A percentile compares a stretch with the other conserved stretches of the same genome.
Conservation (phyloP, 2,888 invertebrate genomes). For the Andrena bucephala region DNA sequence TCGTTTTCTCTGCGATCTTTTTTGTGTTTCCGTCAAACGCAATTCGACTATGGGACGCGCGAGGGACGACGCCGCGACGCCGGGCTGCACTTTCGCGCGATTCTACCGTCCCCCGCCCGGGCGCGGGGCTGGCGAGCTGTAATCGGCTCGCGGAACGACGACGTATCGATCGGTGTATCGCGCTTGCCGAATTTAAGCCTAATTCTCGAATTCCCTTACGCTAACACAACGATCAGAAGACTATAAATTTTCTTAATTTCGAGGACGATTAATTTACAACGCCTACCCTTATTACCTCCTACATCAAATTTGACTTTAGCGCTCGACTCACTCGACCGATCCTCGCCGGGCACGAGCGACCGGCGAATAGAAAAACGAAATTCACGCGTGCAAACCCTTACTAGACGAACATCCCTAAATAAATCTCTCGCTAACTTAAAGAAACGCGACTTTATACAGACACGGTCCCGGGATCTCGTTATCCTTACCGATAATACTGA, state of each 20-base stretch:
- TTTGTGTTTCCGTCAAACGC: conserved; percentile 33
- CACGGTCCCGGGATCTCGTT: background rate
- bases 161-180: conserved; percentile 8
- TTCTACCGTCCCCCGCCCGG: background rate
- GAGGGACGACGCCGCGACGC: conserved; percentile 52
- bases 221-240: conserved; percentile 27
- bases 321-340: conserved; percentile 17
- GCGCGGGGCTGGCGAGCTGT: background rate
- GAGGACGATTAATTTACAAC: conserved; percentile 19
- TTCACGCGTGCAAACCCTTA: background rate
- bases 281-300: background rate
- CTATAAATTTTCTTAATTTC: background rate
- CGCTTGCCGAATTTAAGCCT: conserved; percentile 29
- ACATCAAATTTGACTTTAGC: background rate
- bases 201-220: conserved; percentile 36
- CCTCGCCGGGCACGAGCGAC: background rate
- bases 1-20: conserved; percentile 31
- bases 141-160: conserved; percentile 1
- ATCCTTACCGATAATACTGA: conserved; percentile 57
- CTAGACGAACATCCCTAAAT: background rate
- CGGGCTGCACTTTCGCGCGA: background rate
- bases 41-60: conserved; percentile 62
- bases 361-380: background rate
- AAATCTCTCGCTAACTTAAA: conserved; percentile 25
- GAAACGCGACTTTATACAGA: conserved; percentile 5